Evolutionary conservation across 2,888 invertebrate species (phyloP), one percentile per base, ranked within the genome.

Genomic region (Drosophila bunnanda): DNA sequence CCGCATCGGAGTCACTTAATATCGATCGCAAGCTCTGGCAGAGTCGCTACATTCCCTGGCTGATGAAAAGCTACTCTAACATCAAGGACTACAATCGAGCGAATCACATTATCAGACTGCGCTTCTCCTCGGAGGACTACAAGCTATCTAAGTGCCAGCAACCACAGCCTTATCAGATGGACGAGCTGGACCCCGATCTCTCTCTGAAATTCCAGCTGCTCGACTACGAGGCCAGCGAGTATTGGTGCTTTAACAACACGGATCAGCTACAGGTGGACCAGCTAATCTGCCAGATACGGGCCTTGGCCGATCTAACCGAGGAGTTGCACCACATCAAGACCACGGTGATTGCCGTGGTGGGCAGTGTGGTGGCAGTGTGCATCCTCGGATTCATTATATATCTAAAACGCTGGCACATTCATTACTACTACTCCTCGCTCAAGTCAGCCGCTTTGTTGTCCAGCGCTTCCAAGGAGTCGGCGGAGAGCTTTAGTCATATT

Each of bases 361-460:
- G 79, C 7, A 66, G 75, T 13, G 17, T 91, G 9, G 20, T 89
- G 15, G 78, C 76, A 1, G 4, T 88, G 0, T 69, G 60, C 0
- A 65, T 85, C 15, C 34, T 90, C 3, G 79, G 81, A 9, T 57
- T 88, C 8, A 53, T 93, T 0, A 76, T 93, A 8, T 93, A 93
- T 65, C 88, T 93, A 56, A 94, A 94, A 73, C 94, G 94, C 68
- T 93, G 94, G 82, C 92, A 93, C 66, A 92, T 94, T 10, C 93
- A 93, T 77, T 94, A 95, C 80, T 95, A 94, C 75, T 93, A 93
- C 46, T 93, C 94, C 10, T 93, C 93, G 0, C 81, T 95, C 22
- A 94, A 94, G 80, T 94, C 95, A 68, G 94, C 94, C 0, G 93
- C 94, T 0, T 90, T 94, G 73, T 68, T 95, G 59, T 94, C 94